Percentiles rank a stretch among this genome's conserved stretches.
phyloP scores from a whole-genome alignment of 2,888 invertebrate genomes.

The Aspidapion aeneum region DNA sequence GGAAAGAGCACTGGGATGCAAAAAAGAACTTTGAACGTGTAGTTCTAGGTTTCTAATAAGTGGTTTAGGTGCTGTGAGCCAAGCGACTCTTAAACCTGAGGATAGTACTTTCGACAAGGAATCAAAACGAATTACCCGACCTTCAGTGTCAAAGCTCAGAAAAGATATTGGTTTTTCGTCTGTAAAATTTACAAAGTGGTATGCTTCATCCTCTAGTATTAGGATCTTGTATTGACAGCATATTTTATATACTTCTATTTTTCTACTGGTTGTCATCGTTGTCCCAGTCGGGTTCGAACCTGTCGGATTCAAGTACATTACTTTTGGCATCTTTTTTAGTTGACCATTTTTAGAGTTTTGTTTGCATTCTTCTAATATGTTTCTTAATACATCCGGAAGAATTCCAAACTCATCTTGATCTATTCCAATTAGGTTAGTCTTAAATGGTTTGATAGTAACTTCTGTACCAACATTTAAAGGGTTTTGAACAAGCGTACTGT shows the following conservation, averaged over 20 bases:
- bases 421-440: slow-evolving; percentile 62
- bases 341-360: slow-evolving; percentile 42
- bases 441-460: slow-evolving; percentile 63
- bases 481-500: slow-evolving; percentile 66
- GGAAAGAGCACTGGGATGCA: slow-evolving; percentile 61
- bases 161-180: slow-evolving; percentile 62
- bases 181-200: slow-evolving; percentile 72
- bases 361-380: slow-evolving; percentile 54
- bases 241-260: slow-evolving; percentile 66
- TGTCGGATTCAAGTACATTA: no score
- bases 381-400: slow-evolving; percentile 57
- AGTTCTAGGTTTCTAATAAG: slow-evolving; percentile 62
- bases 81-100: slow-evolving; percentile 69
- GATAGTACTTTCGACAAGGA: slow-evolving; percentile 74
- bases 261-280: slow-evolving; percentile 61
- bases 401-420: slow-evolving; percentile 68
- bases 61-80: slow-evolving; percentile 66
- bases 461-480: slow-evolving; percentile 70
- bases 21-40: slow-evolving; percentile 66
- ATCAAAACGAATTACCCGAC: slow-evolving; percentile 72
- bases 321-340: slow-evolving; percentile 60
- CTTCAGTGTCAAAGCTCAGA: slow-evolving; percentile 69
- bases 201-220: slow-evolving; percentile 81
- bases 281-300: slow-evolving; percentile 73
- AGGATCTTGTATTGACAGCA: slow-evolving; percentile 74